Evolutionary conservation across 2,888 invertebrate species (phyloP).

Genomic region (Gymnocheta viridis): DNA sequence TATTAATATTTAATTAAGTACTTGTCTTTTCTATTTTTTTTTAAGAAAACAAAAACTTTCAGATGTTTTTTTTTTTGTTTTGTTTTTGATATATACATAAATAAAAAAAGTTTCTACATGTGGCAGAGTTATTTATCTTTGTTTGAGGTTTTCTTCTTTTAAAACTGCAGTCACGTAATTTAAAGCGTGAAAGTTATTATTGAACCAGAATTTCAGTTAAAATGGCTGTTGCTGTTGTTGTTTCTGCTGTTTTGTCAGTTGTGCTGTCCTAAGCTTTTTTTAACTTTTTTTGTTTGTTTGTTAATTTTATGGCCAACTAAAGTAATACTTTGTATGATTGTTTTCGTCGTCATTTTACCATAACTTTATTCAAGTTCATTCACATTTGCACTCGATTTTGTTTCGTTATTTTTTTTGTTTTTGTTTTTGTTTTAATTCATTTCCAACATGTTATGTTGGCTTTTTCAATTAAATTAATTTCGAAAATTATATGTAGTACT

Average conservation of each 20-base stretch:
- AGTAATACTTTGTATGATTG: constrained; percentile 53
- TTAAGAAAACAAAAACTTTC: constrained; percentile 46
- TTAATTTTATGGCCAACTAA: constrained; percentile 61
- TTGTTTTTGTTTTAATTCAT: constrained; percentile 22
- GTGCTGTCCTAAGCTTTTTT: constrained; percentile 69
- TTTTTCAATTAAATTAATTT: constrained; percentile 67
- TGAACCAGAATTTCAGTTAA: constrained; percentile 69
- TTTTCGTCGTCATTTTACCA: constrained; percentile 62
- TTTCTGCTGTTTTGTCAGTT: constrained; percentile 51
- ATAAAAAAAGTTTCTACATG: constrained; percentile 46
- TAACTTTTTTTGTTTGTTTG: constrained; percentile 25
- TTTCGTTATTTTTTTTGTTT: constrained; percentile 49
- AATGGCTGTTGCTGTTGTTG: constrained; percentile 39
- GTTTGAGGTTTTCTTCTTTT: constrained; percentile 49
- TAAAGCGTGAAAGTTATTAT: constrained; percentile 73
- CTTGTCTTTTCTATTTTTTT: constrained; percentile 28
- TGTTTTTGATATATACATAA: neutral
- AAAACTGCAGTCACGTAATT: constrained; percentile 71
- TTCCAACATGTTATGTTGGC: constrained; percentile 61
- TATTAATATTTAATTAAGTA: constrained; percentile 30
- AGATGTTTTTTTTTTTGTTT: constrained; percentile 34
- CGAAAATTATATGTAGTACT: constrained; percentile 52
- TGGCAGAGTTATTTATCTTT: constrained; percentile 54
- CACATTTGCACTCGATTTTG: constrained; percentile 78
- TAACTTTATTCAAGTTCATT: constrained; percentile 75